Evolutionary conservation across 2,888 invertebrate genomes (phyloP).

Genomic region (Xylocampa areola): DNA sequence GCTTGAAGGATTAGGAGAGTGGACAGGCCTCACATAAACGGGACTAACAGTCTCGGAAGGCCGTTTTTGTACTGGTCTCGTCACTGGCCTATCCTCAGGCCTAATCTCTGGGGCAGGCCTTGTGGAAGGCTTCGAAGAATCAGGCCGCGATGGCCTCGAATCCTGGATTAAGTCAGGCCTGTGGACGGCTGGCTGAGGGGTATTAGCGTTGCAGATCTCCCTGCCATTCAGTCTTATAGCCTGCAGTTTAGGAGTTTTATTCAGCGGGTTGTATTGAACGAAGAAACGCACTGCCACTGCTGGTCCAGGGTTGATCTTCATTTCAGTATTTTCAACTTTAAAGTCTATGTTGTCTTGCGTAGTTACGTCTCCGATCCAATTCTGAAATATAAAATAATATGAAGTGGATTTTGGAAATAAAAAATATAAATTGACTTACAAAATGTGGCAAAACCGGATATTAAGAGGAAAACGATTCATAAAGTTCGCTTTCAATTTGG

Average conservation of each 20-base stretch:
- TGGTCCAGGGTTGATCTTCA: slow-evolving; percentile 89
- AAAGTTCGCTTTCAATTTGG: slow-evolving; percentile 3
- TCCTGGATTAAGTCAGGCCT: slow-evolving; percentile 54
- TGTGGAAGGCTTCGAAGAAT: slow-evolving; percentile 1
- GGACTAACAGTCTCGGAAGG: slow-evolving; percentile 68
- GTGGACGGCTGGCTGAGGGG: slow-evolving; percentile 69
- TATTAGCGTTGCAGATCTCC: slow-evolving; percentile 88
- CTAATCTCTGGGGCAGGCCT: slow-evolving; percentile 55
- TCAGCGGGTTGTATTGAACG: slow-evolving; percentile 88
- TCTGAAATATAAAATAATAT: slow-evolving; percentile 72
- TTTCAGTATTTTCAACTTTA: slow-evolving; percentile 89
- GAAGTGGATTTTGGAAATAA: background rate
- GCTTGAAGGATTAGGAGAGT: slow-evolving; percentile 69
- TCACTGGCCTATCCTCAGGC: slow-evolving; percentile 69
- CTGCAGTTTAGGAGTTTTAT: slow-evolving; percentile 83
- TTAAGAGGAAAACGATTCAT: slow-evolving; percentile 9
- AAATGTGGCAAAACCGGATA: slow-evolving; percentile 15
- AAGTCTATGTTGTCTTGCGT: slow-evolving; percentile 90
- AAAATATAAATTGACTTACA: too few species aligned
- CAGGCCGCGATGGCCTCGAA: slow-evolving; percentile 10
- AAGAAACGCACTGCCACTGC: slow-evolving; percentile 90
- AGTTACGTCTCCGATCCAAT: slow-evolving; percentile 90
- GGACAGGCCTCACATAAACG: slow-evolving; percentile 73
- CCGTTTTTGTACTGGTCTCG: slow-evolving; percentile 71
- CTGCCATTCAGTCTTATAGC: slow-evolving; percentile 89